Conservation (phyloP, 2,113 vertebrate genomes). For the Gadus chalcogrammus region DNA sequence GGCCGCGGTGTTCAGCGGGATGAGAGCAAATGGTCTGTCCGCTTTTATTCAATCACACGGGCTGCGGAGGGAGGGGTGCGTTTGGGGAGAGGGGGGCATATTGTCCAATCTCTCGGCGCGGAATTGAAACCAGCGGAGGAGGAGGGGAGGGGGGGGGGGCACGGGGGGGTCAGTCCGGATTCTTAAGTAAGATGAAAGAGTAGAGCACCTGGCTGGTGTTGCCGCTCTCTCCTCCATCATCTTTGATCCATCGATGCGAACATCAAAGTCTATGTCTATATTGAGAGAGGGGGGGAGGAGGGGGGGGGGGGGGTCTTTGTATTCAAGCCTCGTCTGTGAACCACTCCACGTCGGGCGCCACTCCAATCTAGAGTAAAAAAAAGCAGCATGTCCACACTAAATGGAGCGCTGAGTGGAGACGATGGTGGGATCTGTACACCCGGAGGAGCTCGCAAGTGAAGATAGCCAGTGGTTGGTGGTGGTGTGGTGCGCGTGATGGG, state of each 20-base stretch:
- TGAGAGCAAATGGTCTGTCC: too few species aligned
- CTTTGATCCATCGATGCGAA: slow-evolving; percentile 63
- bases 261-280: slow-evolving; percentile 55
- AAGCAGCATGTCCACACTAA: too few species aligned
- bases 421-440: too few species aligned
- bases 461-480: too few species aligned
- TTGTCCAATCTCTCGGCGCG: slow-evolving; percentile 13
- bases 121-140: slow-evolving; percentile 40
- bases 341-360: slow-evolving; percentile 48
- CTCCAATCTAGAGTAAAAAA: slow-evolving; percentile 23
- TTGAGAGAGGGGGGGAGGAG: neutral
- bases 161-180: slow-evolving; percentile 6
- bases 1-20: too few species aligned
- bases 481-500: too few species aligned
- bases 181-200: slow-evolving; percentile 61
- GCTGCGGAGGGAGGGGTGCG: too few species aligned
- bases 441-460: too few species aligned
- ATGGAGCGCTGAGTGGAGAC: too few species aligned
- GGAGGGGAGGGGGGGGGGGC: neutral
- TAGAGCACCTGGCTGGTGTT: slow-evolving; percentile 52
- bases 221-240: slow-evolving; percentile 32
- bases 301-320: slow-evolving; percentile 47
- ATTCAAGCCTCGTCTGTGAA: slow-evolving; percentile 39
- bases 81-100: too few species aligned
- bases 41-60: too few species aligned